Evolutionary conservation across 2,113 vertebrate genomes (phyloP).

Genomic region (Psittacus erithacus): DNA sequence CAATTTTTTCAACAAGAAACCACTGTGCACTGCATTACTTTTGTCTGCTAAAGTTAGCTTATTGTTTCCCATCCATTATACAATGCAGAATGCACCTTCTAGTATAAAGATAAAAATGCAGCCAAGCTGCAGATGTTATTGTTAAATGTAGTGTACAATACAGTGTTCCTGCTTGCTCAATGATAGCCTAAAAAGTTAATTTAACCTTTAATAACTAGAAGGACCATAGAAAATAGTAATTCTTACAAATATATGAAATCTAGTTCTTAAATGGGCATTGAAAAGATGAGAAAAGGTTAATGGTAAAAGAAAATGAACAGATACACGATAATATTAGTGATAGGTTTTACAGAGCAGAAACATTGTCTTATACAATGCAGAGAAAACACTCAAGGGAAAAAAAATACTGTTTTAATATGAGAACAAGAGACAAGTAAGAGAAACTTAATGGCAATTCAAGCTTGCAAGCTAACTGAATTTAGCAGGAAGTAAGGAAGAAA

Average conservation of each 20-base stretch:
- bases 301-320: background rate
- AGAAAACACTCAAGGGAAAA: conserved; percentile 3
- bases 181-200: background rate
- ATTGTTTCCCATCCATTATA: background rate
- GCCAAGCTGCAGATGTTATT: background rate
- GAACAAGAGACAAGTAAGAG: background rate
- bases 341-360: background rate
- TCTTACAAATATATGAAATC: background rate
- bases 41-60: background rate
- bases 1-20: background rate
- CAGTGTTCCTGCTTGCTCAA: background rate
- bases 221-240: background rate
- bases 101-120: background rate
- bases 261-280: background rate
- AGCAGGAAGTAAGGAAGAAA: background rate
- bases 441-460: conserved; percentile 13
- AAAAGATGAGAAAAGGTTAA: background rate
- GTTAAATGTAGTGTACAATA: background rate
- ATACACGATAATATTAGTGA: background rate
- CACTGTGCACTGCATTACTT: background rate
- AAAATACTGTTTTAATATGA: background rate
- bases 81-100: background rate
- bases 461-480: conserved; percentile 42
- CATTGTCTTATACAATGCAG: background rate
- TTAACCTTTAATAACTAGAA: background rate